Conservation (phyloP, 2,888 invertebrate species). For the Troides aeacus region DNA sequence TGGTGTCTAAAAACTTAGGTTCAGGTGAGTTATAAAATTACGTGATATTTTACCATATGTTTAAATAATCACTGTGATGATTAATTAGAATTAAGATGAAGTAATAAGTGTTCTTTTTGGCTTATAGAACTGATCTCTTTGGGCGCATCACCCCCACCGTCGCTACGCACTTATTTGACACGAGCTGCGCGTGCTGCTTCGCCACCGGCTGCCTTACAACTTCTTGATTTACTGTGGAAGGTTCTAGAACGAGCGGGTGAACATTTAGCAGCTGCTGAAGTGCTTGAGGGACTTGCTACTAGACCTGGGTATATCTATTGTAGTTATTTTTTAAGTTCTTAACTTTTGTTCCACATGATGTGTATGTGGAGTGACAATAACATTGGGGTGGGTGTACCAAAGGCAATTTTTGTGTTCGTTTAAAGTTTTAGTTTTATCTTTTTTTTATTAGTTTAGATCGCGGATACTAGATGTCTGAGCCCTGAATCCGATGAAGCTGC, state of each 20-base stretch:
- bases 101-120: no score
- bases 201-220: constrained; percentile 79
- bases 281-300: constrained; percentile 92
- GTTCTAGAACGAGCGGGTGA: constrained; percentile 96
- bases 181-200: constrained; percentile 79
- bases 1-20: constrained; percentile 87
- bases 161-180: constrained; percentile 88
- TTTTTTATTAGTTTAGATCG: no score
- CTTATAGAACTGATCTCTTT: constrained; percentile 81
- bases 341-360: no score
- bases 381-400: no score
- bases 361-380: no score
- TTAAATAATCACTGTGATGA: no score
- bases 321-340: no score
- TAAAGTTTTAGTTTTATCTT: no score
- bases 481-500: no score
- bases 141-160: constrained; percentile 83
- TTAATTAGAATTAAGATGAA: no score
- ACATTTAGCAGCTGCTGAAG: constrained; percentile 94
- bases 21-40: constrained; percentile 50
- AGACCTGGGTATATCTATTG: constrained; percentile 78
- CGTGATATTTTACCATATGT: background rate
- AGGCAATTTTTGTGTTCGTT: no score
- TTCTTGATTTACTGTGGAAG: constrained; percentile 95
- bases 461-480: no score